Base-by-base conservation (phyloP, 2,888 invertebrate genomes). In the Pseudococcus jackbeardsleyi region DNA sequence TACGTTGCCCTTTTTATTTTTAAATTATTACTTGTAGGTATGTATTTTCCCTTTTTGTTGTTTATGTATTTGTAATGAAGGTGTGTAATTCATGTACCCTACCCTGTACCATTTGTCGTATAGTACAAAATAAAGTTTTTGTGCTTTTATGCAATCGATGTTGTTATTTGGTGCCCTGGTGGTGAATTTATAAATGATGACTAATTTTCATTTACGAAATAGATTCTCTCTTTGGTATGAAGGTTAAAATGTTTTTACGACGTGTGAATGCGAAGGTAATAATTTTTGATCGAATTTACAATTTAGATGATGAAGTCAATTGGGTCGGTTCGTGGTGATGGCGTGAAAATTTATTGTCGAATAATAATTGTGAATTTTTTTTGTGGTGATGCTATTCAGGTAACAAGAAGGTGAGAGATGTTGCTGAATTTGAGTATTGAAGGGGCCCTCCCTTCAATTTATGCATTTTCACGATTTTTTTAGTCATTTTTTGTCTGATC, bases 81-180 rank as follows among this genome's bases (percentile, higher is more conserved):
- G 77, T 77, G 42, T 54, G n/a, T 39, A 39, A 77, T 77, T 77
- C 26, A 17, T 77, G 26, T n/a, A 33, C n/a, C 77, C 42, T n/a
- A 33, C n/a, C 77, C 42, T 39, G 77, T 77, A 77, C 54, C 54
- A 54, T 54, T 54, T 77, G 77, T 77, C 33, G 39, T n/a, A 77
- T 77, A 77, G 77, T 77, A 77, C 77, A 77, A 77, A 77, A 39
- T 77, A 77, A 77, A 77, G 77, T 77, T 77, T 77, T 77, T 77
- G 77, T 77, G 77, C 77, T 77, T 77, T 77, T 77, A 68, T n/a
- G 54, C 7, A n/a, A 39, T 77, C 33, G 42, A 2, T 17, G 19
- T 39, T 77, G 39, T 42, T 42, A 77, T 77, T 39, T 39, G 72
- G n/a, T n/a, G n/a, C n/a, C n/a, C n/a, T n/a, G n/a, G 9, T 33